These are phyloP conservation scores for Podarcis raffonei DNA, from an alignment of 2,113 vertebrate genomes.

Conservation along the genomic window DNA sequence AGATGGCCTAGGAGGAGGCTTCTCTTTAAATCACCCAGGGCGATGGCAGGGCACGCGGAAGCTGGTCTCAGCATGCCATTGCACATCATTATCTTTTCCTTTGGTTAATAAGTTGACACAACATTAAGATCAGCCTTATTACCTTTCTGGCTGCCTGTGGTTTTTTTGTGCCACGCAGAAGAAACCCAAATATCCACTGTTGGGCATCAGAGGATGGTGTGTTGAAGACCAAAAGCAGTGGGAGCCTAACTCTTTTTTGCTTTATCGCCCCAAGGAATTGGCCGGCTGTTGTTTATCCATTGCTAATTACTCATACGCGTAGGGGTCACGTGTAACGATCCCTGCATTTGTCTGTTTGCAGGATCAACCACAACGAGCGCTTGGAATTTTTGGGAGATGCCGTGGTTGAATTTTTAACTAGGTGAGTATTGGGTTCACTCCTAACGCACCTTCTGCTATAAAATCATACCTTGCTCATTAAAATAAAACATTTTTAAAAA, in stretches of 20 bases:
- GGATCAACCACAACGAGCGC: constrained; percentile 98
- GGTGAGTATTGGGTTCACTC: constrained; percentile 76
- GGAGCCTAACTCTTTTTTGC: background rate
- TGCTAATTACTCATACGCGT: background rate
- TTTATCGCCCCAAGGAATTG: background rate
- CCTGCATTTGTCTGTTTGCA: constrained; percentile 63
- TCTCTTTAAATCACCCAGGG: constrained; percentile 22
- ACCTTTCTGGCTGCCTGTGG: background rate
- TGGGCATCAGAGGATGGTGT: constrained; percentile 14
- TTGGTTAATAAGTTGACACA: constrained; percentile 9
- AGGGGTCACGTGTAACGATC: constrained; percentile 21
- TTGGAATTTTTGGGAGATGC: constrained; percentile 99
- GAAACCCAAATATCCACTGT: background rate
- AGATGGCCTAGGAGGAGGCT: background rate
- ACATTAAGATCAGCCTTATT: background rate
- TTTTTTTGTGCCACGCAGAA: background rate
- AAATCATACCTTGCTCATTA: constrained; percentile 8
- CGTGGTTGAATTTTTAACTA: constrained; percentile 99
- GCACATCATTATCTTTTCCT: background rate
- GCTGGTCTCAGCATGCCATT: rapidly evolving
- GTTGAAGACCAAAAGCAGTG: background rate
- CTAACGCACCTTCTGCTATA: background rate
- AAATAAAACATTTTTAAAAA: background rate
- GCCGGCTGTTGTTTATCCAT: background rate
- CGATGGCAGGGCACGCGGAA: constrained; percentile 15